These are phyloP conservation scores for Sphaerodactylus townsendi DNA, from an alignment of 2,113 vertebrate genomes.

Conservation along the genomic window DNA sequence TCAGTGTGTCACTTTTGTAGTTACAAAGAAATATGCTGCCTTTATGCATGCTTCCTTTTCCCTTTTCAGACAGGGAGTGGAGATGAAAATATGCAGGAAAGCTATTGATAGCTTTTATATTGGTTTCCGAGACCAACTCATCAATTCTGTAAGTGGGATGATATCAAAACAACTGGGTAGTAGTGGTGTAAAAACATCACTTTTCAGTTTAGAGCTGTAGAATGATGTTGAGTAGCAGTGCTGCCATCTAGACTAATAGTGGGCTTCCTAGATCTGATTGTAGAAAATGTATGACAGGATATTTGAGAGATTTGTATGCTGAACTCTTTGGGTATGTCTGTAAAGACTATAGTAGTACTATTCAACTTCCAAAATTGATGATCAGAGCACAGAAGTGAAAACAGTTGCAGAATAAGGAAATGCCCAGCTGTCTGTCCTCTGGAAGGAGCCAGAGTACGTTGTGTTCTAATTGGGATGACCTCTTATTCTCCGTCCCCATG, in stretches of 20 bases:
- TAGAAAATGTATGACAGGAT: neutral
- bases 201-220: no score
- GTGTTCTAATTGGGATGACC: no score
- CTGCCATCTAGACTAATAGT: no score
- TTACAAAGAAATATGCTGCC: slow-evolving; percentile 23
- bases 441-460: no score
- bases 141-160: slow-evolving; percentile 75
- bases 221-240: no score
- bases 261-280: no score
- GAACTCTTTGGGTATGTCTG: neutral
- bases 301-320: neutral
- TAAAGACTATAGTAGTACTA: neutral
- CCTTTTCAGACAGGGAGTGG: slow-evolving; percentile 74
- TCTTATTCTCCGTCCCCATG: no score
- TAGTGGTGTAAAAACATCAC: no score
- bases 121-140: slow-evolving; percentile 79
- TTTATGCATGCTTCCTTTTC: slow-evolving; percentile 32
- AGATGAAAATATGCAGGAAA: slow-evolving; percentile 69
- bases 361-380: neutral
- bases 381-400: no score
- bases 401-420: no score
- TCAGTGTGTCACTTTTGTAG: neutral
- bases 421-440: no score
- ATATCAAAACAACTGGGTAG: neutral
- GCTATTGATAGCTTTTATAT: slow-evolving; percentile 74